Conservation (phyloP, 2,888 invertebrate species). For the Myathropa florea region DNA sequence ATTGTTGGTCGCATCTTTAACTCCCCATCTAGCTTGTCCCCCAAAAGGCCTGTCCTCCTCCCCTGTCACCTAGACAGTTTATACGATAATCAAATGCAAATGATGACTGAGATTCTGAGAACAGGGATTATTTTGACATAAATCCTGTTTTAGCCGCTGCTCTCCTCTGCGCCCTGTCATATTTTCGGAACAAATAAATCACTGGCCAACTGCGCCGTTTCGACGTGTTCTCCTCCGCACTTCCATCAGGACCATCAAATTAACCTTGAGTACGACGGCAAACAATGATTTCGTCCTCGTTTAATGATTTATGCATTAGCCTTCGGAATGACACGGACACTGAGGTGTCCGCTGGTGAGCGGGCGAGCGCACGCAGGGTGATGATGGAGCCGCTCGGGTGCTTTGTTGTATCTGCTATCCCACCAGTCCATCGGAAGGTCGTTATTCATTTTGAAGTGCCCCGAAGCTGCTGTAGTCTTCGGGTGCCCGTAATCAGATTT, state of each 20-base stretch:
- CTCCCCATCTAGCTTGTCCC: not conserved
- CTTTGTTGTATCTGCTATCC: conserved; percentile 11
- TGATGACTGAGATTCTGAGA: not conserved
- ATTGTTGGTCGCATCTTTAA: too few relatives aligned
- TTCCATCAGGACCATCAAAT: not conserved
- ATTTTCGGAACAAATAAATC: not conserved
- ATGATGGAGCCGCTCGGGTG: not conserved
- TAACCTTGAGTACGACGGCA: conserved; percentile 3
- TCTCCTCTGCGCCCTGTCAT: not conserved
- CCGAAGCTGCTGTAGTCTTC: not conserved
- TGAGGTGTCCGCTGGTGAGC: not conserved
- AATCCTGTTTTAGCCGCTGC: not conserved
- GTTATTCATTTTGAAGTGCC: conserved; percentile 42
- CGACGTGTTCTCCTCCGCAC: not conserved
- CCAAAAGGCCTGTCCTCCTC: not conserved
- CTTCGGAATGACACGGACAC: conserved; percentile 14
- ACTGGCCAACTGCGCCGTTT: not conserved
- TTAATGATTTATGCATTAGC: not conserved
- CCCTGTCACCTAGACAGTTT: not conserved
- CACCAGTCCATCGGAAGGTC: conserved; percentile 24
- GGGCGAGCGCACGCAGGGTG: too few relatives aligned
- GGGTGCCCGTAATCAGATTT: conserved; percentile 5
- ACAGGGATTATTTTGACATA: not conserved
- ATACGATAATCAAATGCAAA: not conserved
- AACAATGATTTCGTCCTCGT: conserved; percentile 1